A percentile compares a stretch with the other conserved stretches of the same genome.
Evolutionary conservation across 2,113 vertebrate species (phyloP).

Genomic region (Lepus timidus): DNA sequence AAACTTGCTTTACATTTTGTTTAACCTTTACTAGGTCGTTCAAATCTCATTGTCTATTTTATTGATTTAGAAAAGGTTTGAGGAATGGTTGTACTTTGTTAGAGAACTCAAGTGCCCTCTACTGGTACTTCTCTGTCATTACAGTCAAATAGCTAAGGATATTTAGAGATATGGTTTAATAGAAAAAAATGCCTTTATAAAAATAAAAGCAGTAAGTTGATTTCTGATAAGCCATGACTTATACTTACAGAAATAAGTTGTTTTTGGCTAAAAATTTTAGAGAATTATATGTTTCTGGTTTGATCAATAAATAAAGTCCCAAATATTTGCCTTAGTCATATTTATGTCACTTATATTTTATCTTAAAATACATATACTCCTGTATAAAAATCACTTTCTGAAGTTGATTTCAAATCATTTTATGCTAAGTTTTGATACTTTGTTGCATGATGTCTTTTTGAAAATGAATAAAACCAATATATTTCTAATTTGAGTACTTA

Average conservation of each 20-base stretch:
- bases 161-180: background rate
- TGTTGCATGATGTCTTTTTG: background rate
- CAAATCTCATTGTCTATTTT: slow-evolving; percentile 18
- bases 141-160: slow-evolving; percentile 19
- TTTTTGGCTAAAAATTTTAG: background rate
- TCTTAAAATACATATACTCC: slow-evolving; percentile 44
- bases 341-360: slow-evolving; percentile 41
- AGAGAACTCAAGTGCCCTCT: slow-evolving; percentile 80
- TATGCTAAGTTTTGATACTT: background rate
- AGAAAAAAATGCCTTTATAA: background rate
- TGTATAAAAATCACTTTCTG: background rate
- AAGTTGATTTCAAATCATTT: background rate
- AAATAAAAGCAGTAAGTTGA: slow-evolving; percentile 58
- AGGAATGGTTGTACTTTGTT: slow-evolving; percentile 39
- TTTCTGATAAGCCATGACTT: slow-evolving; percentile 29
- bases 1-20: background rate
- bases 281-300: background rate
- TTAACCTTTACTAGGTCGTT: slow-evolving; percentile 7
- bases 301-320: slow-evolving; percentile 42
- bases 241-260: slow-evolving; percentile 6
- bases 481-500: slow-evolving; percentile 43
- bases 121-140: slow-evolving; percentile 58
- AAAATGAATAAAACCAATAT: background rate
- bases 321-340: slow-evolving; percentile 17
- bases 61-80: slow-evolving; percentile 21